Evolutionary conservation across 1,140 invertebrate genomes (phyloP).

Genomic region (Reticulitermes speratus): DNA sequence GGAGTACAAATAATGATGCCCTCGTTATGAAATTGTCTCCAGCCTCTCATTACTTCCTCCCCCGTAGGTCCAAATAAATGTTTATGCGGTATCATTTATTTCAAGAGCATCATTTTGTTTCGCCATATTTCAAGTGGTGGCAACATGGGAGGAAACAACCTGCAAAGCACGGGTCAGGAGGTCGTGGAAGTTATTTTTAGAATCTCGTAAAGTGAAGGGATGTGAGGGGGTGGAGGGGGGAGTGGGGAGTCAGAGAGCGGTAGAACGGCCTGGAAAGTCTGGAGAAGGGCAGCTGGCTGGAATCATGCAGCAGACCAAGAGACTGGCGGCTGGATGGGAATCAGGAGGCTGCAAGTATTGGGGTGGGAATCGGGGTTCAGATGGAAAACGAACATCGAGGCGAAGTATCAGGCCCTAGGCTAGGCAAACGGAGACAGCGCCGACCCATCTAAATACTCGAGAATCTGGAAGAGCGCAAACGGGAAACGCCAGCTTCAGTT

Average conservation of each 20-base stretch:
- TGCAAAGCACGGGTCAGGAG: neutral
- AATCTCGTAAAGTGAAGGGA: neutral
- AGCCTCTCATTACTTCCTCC: too few relatives aligned
- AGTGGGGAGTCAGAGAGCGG: neutral
- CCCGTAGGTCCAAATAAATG: neutral
- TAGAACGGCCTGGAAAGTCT: neutral
- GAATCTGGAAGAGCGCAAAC: too few relatives aligned
- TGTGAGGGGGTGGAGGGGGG: neutral
- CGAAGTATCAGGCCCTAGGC: too few relatives aligned
- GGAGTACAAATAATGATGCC: too few relatives aligned
- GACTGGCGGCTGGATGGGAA: neutral
- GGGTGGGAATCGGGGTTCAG: neutral
- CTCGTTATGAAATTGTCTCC: too few relatives aligned
- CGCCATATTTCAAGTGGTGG: neutral
- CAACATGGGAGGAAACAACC: neutral
- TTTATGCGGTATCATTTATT: neutral
- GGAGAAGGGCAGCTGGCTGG: neutral
- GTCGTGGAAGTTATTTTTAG: constrained; percentile 12
- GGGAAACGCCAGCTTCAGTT: too few relatives aligned
- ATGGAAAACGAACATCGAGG: neutral
- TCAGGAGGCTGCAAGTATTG: neutral
- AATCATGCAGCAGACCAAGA: neutral
- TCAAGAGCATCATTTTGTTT: neutral
- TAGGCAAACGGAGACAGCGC: too few relatives aligned
- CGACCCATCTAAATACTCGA: too few relatives aligned